Conservation (phyloP, 2,113 vertebrate genomes). For the Chionis minor region DNA sequence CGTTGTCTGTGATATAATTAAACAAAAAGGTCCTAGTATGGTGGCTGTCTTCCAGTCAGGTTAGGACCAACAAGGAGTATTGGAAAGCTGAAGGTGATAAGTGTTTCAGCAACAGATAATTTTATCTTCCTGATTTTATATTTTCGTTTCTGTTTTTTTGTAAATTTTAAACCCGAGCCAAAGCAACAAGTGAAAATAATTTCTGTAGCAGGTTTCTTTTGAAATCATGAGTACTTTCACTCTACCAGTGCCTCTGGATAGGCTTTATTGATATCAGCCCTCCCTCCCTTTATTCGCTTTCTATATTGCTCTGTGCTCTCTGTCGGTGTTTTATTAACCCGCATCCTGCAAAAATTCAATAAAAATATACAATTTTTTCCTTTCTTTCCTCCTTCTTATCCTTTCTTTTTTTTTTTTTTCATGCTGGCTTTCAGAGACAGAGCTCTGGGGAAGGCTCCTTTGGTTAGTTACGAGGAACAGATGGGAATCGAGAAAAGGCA, state of each 20-base stretch:
- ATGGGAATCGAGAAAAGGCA: constrained; percentile 52
- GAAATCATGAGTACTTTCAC: background rate
- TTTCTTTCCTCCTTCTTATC: background rate
- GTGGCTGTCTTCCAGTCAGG: background rate
- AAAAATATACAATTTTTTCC: constrained; percentile 47
- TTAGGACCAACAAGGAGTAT: background rate
- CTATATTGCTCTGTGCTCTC: constrained; percentile 49
- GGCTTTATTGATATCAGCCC: constrained; percentile 39
- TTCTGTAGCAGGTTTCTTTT: background rate
- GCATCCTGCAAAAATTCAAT: constrained; percentile 61
- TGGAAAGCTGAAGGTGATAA: background rate
- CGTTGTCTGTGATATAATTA: background rate
- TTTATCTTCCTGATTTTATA: background rate
- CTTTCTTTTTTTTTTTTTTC: background rate
- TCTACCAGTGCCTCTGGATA: constrained; percentile 25
- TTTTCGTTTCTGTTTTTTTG: background rate
- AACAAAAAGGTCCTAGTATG: background rate
- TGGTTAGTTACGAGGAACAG: constrained; percentile 45
- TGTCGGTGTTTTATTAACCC: constrained; percentile 64
- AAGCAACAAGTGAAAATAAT: constrained; percentile 24
- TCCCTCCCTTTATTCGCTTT: constrained; percentile 35
- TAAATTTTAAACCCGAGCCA: background rate
- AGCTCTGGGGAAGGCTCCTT: constrained; percentile 25
- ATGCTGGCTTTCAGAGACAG: background rate
- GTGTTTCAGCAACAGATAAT: background rate